These are phyloP conservation scores for Pheosia tremula DNA, from an alignment of 2,888 invertebrate species.

Conservation along the genomic window DNA sequence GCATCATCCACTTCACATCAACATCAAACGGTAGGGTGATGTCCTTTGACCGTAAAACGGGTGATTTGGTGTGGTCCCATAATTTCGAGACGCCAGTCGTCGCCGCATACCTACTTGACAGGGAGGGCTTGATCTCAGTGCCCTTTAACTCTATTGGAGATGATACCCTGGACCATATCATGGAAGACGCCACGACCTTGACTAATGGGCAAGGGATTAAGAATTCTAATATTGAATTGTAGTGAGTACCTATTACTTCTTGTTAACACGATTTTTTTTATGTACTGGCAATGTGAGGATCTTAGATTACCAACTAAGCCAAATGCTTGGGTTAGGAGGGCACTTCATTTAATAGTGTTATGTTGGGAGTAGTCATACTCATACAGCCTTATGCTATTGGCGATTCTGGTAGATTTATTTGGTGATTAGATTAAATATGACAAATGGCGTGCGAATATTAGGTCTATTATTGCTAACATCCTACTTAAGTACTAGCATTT, in stretches of 20 bases:
- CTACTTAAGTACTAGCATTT: no score
- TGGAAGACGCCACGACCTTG: slow-evolving; percentile 83
- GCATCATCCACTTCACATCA: slow-evolving; percentile 94
- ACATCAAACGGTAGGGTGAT: slow-evolving; percentile 94
- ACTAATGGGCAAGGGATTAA: slow-evolving; percentile 85
- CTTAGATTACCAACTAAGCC: no score
- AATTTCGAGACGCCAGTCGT: slow-evolving; percentile 96
- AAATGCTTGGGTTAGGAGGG: no score
- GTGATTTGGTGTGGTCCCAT: slow-evolving; percentile 93
- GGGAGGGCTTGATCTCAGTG: slow-evolving; percentile 91
- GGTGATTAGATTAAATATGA: no score
- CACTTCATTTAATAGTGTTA: no score
- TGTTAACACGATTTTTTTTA: no score
- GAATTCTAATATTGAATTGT: slow-evolving; percentile 85
- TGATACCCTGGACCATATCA: slow-evolving; percentile 90
- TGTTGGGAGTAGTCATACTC: no score
- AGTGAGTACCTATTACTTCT: slow-evolving; percentile 70
- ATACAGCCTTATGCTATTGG: no score
- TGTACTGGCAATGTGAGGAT: no score
- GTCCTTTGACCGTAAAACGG: slow-evolving; percentile 92
- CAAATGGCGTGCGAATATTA: no score
- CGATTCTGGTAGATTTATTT: no score
- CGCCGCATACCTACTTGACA: slow-evolving; percentile 92
- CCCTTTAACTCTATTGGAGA: slow-evolving; percentile 96
- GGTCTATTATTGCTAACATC: no score